Percentiles rank a stretch among this genome's conserved stretches.
phyloP scores from a whole-genome alignment of 2,113 vertebrate species.

The Corapipo altera region DNA sequence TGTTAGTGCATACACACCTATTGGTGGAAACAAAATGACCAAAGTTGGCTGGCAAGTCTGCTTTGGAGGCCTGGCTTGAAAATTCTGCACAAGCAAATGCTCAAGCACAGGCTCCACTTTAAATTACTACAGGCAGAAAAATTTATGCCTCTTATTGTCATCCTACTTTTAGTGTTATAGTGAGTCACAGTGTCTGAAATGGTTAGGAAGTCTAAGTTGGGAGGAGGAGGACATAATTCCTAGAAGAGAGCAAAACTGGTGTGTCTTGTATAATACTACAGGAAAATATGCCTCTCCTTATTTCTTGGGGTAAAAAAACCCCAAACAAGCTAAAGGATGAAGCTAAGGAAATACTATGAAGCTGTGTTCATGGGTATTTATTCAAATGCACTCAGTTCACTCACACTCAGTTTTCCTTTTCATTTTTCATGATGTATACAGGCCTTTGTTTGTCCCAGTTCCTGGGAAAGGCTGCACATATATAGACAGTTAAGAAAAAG shows the following conservation, averaged over 20 bases:
- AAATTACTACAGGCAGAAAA: neutral
- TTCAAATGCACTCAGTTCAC: neutral
- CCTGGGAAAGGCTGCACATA: neutral
- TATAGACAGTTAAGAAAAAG: neutral
- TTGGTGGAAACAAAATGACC: constrained; percentile 46
- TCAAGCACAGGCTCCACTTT: neutral
- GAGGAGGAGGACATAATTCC: neutral
- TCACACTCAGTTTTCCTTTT: neutral
- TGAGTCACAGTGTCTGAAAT: neutral
- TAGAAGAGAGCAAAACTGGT: neutral
- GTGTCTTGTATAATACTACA: neutral
- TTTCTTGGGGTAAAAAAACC: neutral
- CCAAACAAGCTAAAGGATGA: neutral
- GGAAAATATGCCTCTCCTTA: neutral
- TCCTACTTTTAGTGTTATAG: neutral
- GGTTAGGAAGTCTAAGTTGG: neutral
- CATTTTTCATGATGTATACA: neutral
- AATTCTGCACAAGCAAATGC: neutral
- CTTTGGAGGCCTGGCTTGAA: neutral
- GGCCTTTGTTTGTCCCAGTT: neutral
- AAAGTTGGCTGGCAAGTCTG: constrained; percentile 23
- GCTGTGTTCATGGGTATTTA: neutral
- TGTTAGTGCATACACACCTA: neutral
- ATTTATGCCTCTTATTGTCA: neutral
- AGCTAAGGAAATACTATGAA: neutral